phyloP scores from a whole-genome alignment of 2,888 invertebrate species.

The Ochropleura plecta region DNA sequence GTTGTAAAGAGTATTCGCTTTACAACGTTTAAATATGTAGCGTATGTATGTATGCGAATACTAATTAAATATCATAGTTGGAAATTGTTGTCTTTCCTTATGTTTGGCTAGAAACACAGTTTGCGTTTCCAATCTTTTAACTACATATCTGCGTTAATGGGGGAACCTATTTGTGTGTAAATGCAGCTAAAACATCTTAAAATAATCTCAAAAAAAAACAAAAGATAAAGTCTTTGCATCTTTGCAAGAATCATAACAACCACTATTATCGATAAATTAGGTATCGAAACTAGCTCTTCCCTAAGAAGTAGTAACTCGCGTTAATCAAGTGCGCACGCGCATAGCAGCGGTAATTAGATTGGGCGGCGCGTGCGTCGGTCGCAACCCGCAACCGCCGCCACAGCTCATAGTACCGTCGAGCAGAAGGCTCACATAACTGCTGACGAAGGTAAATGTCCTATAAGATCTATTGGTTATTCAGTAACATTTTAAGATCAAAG shows the following conservation, averaged over 20 bases:
- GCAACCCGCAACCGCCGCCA: conserved; percentile 52
- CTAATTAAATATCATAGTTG: neutral
- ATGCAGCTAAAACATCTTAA: neutral
- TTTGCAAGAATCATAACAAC: neutral
- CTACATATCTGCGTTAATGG: neutral
- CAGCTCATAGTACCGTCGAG: neutral
- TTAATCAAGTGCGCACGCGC: conserved; percentile 67
- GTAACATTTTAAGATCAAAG: neutral
- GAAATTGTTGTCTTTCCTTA: neutral
- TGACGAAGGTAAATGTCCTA: neutral
- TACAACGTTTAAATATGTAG: neutral
- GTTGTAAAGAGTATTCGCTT: neutral
- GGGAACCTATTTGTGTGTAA: neutral
- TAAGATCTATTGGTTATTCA: neutral
- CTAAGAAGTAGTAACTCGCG: conserved; percentile 43
- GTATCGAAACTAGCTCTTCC: conserved; percentile 44
- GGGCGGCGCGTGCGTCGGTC: conserved; percentile 73
- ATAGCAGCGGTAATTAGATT: conserved; percentile 73
- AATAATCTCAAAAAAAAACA: neutral
- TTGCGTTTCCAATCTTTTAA: neutral
- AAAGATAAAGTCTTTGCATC: neutral
- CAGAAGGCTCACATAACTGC: conserved; percentile 16
- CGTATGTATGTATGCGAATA: neutral
- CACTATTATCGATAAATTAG: neutral
- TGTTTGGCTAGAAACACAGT: neutral